A percentile compares a stretch with the other conserved stretches of the same genome.
Evolutionary conservation across 2,113 vertebrate genomes (phyloP).

Genomic region (Sitta europaea): DNA sequence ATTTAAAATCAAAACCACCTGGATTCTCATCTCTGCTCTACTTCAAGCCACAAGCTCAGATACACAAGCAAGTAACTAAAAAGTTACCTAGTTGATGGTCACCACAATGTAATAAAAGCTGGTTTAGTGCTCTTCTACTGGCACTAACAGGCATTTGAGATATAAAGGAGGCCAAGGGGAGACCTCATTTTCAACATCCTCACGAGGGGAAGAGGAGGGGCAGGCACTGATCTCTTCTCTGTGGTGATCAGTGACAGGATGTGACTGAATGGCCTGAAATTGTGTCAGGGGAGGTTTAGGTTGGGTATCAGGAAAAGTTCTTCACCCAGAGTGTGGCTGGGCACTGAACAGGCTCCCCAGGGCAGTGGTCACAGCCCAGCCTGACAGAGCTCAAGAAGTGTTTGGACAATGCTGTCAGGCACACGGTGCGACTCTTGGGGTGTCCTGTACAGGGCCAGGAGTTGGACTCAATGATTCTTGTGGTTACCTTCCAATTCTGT

Average conservation of each 20-base stretch:
- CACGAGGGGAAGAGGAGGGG: neutral
- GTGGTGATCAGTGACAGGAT: neutral
- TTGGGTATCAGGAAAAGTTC: neutral
- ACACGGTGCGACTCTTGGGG: neutral
- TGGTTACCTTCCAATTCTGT: neutral
- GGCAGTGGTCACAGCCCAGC: neutral
- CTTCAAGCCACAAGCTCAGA: neutral
- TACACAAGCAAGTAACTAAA: neutral
- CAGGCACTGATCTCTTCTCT: neutral
- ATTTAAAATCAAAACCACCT: neutral
- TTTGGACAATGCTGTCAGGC: rapidly evolving
- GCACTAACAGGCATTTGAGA: neutral
- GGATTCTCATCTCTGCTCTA: neutral
- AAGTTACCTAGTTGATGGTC: neutral
- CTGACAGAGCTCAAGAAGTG: neutral
- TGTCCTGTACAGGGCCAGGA: neutral
- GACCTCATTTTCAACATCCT: neutral
- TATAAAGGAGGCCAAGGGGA: neutral
- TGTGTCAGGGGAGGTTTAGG: neutral
- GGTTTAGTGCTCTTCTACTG: neutral
- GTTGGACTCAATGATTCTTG: rapidly evolving
- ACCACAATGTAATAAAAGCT: neutral
- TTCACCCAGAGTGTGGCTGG: neutral
- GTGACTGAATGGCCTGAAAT: neutral
- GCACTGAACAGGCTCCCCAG: neutral